Percentiles rank a stretch among this genome's conserved stretches.
Evolutionary conservation across 2,888 invertebrate species (phyloP).

Genomic region (Platerodrilus igneus): DNA sequence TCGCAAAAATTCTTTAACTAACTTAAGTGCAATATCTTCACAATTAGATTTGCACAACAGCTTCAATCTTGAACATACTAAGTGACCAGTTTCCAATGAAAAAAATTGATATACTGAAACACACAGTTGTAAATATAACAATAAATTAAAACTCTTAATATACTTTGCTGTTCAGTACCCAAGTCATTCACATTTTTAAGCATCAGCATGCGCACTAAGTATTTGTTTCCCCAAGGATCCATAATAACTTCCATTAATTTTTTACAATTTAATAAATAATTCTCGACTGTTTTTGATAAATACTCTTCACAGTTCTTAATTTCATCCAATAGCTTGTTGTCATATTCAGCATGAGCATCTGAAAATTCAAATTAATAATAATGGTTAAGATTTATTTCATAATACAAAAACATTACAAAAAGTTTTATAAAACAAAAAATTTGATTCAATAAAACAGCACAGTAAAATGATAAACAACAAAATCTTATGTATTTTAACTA

Average conservation of each 20-base stretch:
- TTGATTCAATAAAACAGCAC: no score
- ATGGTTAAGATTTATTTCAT: no score
- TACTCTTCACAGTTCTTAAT: slow-evolving; percentile 41
- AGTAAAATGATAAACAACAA: no score
- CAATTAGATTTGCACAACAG: slow-evolving; percentile 58
- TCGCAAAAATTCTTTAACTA: slow-evolving; percentile 51
- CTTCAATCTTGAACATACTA: slow-evolving; percentile 56
- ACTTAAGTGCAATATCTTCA: slow-evolving; percentile 58
- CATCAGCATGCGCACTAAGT: slow-evolving; percentile 36
- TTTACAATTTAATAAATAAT: slow-evolving; percentile 41
- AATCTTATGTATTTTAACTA: no score
- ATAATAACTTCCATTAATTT: slow-evolving; percentile 43
- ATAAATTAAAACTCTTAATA: slow-evolving; percentile 2
- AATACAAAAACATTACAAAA: no score
- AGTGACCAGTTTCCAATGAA: slow-evolving; percentile 54
- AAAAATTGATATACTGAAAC: slow-evolving; percentile 53
- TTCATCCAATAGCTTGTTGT: slow-evolving; percentile 33
- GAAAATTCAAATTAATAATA: slow-evolving; percentile 15
- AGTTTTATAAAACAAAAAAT: no score
- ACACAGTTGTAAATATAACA: slow-evolving; percentile 4
- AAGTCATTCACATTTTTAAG: no score
- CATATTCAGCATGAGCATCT: slow-evolving; percentile 32
- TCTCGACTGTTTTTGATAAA: slow-evolving; percentile 37
- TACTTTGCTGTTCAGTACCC: slow-evolving; percentile 42
- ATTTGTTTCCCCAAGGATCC: slow-evolving; percentile 44